A percentile compares a stretch with the other conserved stretches of the same genome.
Conservation (phyloP, 2,797 vertebrate species). For the Halcyon smyrnensis region DNA sequence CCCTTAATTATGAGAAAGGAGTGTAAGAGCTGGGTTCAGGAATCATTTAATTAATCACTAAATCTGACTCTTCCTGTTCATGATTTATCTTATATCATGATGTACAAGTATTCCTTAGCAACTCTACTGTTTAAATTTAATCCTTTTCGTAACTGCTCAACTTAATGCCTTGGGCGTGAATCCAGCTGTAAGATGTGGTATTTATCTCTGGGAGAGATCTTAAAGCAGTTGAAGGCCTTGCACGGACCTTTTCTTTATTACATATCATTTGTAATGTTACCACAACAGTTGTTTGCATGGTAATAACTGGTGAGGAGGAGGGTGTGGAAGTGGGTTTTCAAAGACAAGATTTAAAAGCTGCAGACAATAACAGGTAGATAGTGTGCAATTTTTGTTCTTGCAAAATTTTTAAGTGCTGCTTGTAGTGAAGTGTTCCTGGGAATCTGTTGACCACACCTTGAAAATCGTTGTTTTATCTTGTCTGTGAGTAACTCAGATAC, state of each 20-base stretch:
- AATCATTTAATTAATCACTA: conserved; percentile 6
- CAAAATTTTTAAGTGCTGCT: neutral
- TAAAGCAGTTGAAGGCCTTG: neutral
- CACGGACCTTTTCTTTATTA: neutral
- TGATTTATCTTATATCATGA: conserved; percentile 7
- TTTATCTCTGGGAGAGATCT: conserved; percentile 1
- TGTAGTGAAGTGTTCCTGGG: neutral
- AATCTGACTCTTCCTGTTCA: conserved; percentile 9
- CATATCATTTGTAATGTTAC: neutral
- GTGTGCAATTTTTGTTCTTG: neutral
- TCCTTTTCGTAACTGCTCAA: neutral
- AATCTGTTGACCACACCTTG: neutral
- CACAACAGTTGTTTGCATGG: neutral
- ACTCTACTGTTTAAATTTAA: neutral
- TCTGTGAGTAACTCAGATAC: neutral
- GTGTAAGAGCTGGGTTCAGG: neutral
- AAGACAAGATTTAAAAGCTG: neutral
- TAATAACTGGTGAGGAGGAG: neutral
- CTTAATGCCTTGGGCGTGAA: neutral
- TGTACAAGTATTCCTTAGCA: neutral
- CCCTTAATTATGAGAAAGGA: neutral
- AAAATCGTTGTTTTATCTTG: neutral
- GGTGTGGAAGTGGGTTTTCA: neutral
- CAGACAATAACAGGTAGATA: neutral
- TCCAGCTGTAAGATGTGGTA: neutral